These are phyloP conservation scores for Vespertilio murinus DNA, from an alignment of 2,797 vertebrate species.

Conservation along the genomic window DNA sequence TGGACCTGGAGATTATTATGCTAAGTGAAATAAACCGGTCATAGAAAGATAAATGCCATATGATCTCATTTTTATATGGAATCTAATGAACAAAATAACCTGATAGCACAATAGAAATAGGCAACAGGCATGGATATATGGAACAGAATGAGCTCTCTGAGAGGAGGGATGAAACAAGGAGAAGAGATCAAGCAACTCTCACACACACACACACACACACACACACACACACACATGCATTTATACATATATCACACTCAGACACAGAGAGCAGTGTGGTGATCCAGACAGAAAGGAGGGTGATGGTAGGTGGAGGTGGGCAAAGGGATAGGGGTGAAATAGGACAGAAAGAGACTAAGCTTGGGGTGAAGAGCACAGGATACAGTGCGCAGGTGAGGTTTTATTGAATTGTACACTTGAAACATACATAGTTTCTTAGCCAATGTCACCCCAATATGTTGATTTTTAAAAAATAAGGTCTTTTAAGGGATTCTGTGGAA, in stretches of 20 bases:
- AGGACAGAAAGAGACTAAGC: background rate
- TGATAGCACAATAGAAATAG: background rate
- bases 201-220: background rate
- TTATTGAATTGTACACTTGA: background rate
- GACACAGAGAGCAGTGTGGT: background rate
- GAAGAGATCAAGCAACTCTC: background rate
- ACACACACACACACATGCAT: too few species aligned
- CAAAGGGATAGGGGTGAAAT: background rate
- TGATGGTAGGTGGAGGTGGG: background rate
- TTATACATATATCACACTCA: background rate
- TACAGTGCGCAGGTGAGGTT: background rate
- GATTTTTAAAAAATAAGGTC: background rate
- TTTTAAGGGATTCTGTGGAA: background rate
- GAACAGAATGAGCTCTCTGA: background rate
- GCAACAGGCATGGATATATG: background rate
- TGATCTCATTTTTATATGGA: background rate
- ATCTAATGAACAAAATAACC: background rate
- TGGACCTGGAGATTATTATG: background rate
- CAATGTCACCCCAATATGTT: background rate
- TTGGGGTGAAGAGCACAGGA: background rate
- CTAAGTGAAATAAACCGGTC: background rate
- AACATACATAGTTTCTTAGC: background rate
- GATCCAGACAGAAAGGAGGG: background rate
- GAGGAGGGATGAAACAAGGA: background rate
- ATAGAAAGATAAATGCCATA: background rate